Evolutionary conservation across 2,113 vertebrate genomes (phyloP).

Genomic region (Eolophus roseicapilla): DNA sequence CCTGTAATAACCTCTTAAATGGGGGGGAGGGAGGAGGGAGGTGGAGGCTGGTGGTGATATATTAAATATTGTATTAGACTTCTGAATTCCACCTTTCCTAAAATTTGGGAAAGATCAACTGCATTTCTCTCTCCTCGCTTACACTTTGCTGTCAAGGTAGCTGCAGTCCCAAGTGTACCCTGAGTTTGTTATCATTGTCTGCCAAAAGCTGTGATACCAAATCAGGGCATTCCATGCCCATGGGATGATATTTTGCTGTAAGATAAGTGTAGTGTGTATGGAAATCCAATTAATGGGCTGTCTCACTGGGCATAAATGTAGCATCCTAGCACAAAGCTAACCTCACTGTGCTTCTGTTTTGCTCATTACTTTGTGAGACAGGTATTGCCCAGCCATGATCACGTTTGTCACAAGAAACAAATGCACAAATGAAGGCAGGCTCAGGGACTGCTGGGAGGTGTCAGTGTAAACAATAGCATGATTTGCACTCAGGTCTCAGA

Average conservation of each 20-base stretch:
- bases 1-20: not conserved
- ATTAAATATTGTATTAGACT: not conserved
- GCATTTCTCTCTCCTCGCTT: not conserved
- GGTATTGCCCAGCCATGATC: conserved; percentile 40
- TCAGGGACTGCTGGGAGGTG: conserved; percentile 46
- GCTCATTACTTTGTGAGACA: conserved; percentile 41
- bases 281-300: conserved; percentile 51
- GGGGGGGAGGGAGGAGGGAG: fast-evolving
- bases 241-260: not conserved
- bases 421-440: conserved; percentile 28
- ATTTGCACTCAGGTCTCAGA: conserved; percentile 22
- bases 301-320: conserved; percentile 20
- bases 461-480: conserved; percentile 49
- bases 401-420: conserved; percentile 51
- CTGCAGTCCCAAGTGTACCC: not conserved
- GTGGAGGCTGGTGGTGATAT: not conserved
- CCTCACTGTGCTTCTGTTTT: not conserved
- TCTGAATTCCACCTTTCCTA: not conserved
- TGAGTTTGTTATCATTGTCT: not conserved
- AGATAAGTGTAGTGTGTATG: not conserved
- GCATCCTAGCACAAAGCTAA: conserved; percentile 9
- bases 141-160: not conserved
- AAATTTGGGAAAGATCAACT: not conserved
- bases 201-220: not conserved
- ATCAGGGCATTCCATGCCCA: not conserved